These are phyloP conservation scores for Clivina fossor DNA, from an alignment of 2,888 invertebrate genomes.

Conservation along the genomic window DNA sequence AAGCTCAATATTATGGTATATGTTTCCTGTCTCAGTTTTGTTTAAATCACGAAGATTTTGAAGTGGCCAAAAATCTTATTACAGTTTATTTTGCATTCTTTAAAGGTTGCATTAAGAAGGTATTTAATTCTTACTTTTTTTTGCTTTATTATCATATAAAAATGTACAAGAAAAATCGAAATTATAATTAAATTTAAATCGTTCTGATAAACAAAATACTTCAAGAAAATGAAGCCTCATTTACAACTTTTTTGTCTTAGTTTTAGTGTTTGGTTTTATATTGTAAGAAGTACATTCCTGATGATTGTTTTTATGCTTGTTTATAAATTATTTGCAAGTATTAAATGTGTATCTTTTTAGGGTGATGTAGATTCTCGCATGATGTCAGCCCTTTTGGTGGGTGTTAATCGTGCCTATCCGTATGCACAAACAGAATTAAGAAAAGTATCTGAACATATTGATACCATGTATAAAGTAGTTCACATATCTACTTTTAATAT, in stretches of 20 bases:
- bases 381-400: slow-evolving; percentile 80
- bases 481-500: slow-evolving; percentile 77
- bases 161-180: too few species aligned
- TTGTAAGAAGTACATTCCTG: too few species aligned
- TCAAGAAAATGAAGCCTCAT: too few species aligned
- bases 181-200: too few species aligned
- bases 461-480: slow-evolving; percentile 79
- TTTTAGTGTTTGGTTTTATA: neutral
- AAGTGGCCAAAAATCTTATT: slow-evolving; percentile 81
- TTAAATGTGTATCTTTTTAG: slow-evolving; percentile 44
- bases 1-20: slow-evolving; percentile 91
- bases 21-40: slow-evolving; percentile 89
- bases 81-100: slow-evolving; percentile 95
- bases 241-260: too few species aligned
- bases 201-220: too few species aligned
- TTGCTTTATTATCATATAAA: too few species aligned
- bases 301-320: too few species aligned
- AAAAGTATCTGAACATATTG: slow-evolving; percentile 64
- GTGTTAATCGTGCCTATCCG: slow-evolving; percentile 83
- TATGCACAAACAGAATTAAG: slow-evolving; percentile 69
- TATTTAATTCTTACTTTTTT: too few species aligned
- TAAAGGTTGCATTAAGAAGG: slow-evolving; percentile 84
- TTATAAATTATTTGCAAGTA: neutral
- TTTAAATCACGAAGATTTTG: slow-evolving; percentile 69
- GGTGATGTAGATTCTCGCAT: slow-evolving; percentile 81